Evolutionary conservation across 1,140 invertebrate genomes (phyloP).

Genomic region (Sitophilus oryzae): DNA sequence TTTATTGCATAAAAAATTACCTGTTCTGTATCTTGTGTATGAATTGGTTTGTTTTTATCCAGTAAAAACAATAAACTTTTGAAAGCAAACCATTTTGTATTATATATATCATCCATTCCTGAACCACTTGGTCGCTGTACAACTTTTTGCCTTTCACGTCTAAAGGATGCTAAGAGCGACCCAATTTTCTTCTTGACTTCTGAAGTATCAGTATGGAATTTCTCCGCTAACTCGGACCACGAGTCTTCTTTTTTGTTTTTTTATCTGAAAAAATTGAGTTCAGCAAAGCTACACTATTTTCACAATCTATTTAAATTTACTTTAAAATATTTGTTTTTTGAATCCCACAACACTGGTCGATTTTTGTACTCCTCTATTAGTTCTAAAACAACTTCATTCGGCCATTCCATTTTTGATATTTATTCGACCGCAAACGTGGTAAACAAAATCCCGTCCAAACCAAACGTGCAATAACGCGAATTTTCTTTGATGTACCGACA

Average conservation of each 20-base stretch:
- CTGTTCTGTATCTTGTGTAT: neutral
- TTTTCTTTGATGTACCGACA: too few relatives aligned
- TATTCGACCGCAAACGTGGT: too few relatives aligned
- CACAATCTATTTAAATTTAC: too few relatives aligned
- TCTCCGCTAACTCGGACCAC: neutral
- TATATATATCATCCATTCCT: neutral
- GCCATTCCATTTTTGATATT: neutral
- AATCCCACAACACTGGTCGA: neutral
- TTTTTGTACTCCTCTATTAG: neutral
- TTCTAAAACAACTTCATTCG: neutral
- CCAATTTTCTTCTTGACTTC: neutral
- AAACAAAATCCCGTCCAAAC: too few relatives aligned
- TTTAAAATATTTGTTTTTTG: neutral
- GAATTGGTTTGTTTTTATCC: neutral
- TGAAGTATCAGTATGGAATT: neutral
- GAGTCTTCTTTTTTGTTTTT: neutral
- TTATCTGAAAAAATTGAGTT: too few relatives aligned
- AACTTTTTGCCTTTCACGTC: neutral
- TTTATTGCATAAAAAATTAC: too few relatives aligned
- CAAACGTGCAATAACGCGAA: too few relatives aligned
- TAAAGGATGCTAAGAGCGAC: neutral
- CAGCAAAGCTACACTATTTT: too few relatives aligned
- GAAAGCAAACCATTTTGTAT: neutral
- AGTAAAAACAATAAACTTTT: neutral
- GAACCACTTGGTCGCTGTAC: neutral